Evolutionary conservation across 2,113 vertebrate genomes (phyloP), one percentile per base, ranked within the genome.

Genomic region (Octodon degus): DNA sequence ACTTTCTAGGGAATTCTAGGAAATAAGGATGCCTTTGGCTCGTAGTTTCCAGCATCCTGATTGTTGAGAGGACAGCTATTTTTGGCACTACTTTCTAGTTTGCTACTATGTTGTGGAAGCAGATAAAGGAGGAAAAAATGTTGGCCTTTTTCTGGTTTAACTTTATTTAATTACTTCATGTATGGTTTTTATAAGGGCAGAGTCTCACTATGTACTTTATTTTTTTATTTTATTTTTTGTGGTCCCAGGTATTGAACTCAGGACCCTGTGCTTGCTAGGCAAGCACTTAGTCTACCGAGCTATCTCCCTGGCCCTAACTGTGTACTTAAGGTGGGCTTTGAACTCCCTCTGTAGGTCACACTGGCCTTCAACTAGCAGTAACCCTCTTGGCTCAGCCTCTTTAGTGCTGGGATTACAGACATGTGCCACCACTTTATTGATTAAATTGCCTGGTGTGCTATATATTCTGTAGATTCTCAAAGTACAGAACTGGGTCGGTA

Each of bases 41-140:
- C 12, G 86, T 68, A 34, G 34, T 90, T 93, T 76, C 2, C 12
- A 62, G n/a, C 62, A 47, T 79, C 32, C 20, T 67, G 11, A 72
- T 83, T 94, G 67, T 90, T 67, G 32, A 93, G 87, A 80, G 96
- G 91, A 65, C 72, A 86, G 25, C 60, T 2, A 5, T 65, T 94
- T 65, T 65, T 88, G 72, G 81, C 24, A 80, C 19, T 70, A 4
- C 63, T 13, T 89, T 83, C 40, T 81, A 82, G 67, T 91, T 58
- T 76, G 13, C 25, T 92, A n/a, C 62, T 24, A 95, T 95, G 70
- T 20, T 68, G 5, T 60, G 13, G 77, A 58, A 95, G 60, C 82
- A 90, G 89, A 16, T 53, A 65, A 25, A 17, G 89, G 20, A 72
- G n/a, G 7, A 20, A 40, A 10, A 50, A 50, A 68, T 76, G 30